Base-by-base conservation (phyloP, 2,888 invertebrate species). In the Amiota communis region DNA sequence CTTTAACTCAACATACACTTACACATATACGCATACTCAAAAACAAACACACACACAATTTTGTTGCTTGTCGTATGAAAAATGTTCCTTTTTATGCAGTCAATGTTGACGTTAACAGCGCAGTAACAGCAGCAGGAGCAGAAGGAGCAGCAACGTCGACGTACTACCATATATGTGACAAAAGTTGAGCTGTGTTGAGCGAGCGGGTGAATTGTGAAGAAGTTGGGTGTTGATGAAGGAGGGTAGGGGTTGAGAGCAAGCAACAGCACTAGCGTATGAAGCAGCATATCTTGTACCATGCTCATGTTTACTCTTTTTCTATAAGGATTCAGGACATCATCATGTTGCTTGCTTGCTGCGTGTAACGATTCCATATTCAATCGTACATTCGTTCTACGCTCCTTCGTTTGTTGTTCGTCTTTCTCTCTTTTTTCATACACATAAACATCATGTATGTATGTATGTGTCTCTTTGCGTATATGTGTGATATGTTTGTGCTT, bases 1-100 rank as follows among this genome's bases (percentile, higher is more conserved):
- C 36, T 6, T 36, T 36, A 36, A 36, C 36, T 36, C 36, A 36
- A 53, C 53, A 65, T 0, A 10, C 17, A 65, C 17, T 49, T 6
- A 65, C 48, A 65, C 17, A 48, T 11, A 46, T 11, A 53, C 53
- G 11, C 15, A 53, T n/a, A n/a, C n/a, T n/a, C n/a, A n/a, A n/a
- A n/a, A n/a, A n/a, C n/a, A n/a, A n/a, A n/a, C 53, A 53, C 11
- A 12, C 53, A 57, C 15, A 20, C 20, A 65, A 47, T 15, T 59
- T 59, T 15, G 20, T 10, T 20, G 59, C 53, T n/a, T 3, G 13
- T 12, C 53, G n/a, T 84, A 84, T 80, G 81, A 83, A 83, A 83
- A 83, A 83, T 84, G 83, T 83, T 84, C 82, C 82, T 82, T 81
- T 36, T 84, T 81, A 81, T 83, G 82, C 79, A 78, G 79, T 77